Percentiles rank a stretch among this genome's conserved stretches.
phyloP scores from a whole-genome alignment of 2,113 vertebrate species.

The Menidia beryllina region DNA sequence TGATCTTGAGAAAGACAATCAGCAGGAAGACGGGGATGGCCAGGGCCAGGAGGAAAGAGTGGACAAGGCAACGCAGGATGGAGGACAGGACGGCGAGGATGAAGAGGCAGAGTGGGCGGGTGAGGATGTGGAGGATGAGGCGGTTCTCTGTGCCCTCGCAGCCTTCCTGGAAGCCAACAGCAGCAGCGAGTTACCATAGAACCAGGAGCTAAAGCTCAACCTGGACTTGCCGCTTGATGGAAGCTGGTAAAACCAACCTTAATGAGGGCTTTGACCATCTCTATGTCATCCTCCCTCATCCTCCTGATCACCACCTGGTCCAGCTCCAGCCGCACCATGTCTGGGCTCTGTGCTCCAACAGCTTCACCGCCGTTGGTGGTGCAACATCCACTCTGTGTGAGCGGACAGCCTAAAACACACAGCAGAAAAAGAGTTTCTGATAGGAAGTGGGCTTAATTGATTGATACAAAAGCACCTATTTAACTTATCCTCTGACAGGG shows the following conservation, averaged over 20 bases:
- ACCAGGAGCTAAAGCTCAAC: no score
- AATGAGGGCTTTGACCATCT: constrained; percentile 81
- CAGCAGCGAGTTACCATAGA: background rate
- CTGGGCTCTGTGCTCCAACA: constrained; percentile 25
- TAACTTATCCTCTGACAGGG: background rate
- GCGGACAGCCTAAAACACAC: constrained; percentile 23
- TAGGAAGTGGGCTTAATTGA: background rate
- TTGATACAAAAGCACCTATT: no score
- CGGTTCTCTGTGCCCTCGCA: constrained; percentile 89
- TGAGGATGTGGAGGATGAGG: constrained; percentile 87
- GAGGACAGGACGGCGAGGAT: constrained; percentile 85
- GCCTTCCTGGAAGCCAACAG: constrained; percentile 79
- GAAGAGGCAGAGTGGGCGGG: constrained; percentile 84
- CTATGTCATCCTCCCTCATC: constrained; percentile 83
- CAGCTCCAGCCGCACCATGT: constrained; percentile 82
- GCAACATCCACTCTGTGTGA: constrained; percentile 25
- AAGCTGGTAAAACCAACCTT: constrained; percentile 68
- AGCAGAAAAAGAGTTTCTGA: background rate
- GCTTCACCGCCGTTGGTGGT: background rate
- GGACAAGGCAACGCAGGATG: constrained; percentile 85
- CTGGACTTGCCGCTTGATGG: background rate
- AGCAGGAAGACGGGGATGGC: constrained; percentile 86
- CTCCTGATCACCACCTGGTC: constrained; percentile 79
- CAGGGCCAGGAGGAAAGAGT: constrained; percentile 88
- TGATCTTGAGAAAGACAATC: constrained; percentile 86